Conservation (phyloP, 2,113 vertebrate species). For the Pteruthius melanotis region DNA sequence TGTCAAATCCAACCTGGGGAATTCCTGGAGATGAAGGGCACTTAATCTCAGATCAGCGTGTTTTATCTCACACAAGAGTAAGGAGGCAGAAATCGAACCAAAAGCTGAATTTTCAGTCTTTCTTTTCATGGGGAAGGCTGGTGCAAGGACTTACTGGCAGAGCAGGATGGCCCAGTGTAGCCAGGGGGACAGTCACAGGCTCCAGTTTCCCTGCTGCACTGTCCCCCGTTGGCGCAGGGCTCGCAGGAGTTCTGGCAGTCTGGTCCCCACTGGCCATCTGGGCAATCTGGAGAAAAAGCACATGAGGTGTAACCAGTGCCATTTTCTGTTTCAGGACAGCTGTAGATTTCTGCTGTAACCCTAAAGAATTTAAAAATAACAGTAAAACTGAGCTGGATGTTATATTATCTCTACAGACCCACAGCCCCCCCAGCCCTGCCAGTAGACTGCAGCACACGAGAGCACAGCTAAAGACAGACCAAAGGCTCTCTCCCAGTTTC, state of each 20-base stretch:
- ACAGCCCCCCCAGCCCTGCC: not conserved
- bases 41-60: not conserved
- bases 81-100: not conserved
- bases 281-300: conserved; percentile 65
- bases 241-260: conserved; percentile 66
- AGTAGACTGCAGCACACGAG: not conserved
- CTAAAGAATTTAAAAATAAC: not conserved
- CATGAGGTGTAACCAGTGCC: not conserved
- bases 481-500: not conserved
- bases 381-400: not conserved
- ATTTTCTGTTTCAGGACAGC: not conserved
- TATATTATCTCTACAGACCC: not conserved
- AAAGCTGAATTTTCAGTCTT: not conserved
- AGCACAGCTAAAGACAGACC: not conserved
- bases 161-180: conserved; percentile 67
- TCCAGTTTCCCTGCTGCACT: conserved; percentile 68
- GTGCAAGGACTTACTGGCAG: conserved; percentile 49
- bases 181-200: conserved; percentile 69
- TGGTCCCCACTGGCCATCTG: conserved; percentile 70
- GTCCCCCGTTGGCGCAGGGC: conserved; percentile 67
- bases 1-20: not conserved
- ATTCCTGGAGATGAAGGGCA: not conserved
- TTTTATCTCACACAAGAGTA: not conserved
- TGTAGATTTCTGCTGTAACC: not conserved
- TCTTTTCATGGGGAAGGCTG: not conserved